Conservation (phyloP, 30 jellyfish, hydroid and myxozoan genomes). For the Haliclystus octoradiatus region DNA sequence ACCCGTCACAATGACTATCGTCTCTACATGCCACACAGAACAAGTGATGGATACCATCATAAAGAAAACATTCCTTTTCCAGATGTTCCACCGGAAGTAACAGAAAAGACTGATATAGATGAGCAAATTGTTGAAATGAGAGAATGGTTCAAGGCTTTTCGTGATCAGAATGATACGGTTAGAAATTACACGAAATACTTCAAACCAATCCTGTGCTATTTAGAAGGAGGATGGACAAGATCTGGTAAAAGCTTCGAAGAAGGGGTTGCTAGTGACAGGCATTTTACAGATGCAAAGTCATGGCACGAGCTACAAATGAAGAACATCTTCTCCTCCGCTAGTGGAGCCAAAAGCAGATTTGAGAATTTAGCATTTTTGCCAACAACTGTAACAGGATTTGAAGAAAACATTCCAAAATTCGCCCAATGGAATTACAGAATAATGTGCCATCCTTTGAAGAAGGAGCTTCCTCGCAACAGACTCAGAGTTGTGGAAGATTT, state of each 20-base stretch:
- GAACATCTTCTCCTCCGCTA: conserved; percentile 56
- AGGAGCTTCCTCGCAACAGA: conserved; percentile 60
- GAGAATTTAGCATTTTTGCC: conserved; percentile 86
- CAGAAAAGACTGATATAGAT: conserved; percentile 5
- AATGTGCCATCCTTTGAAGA: conserved; percentile 54
- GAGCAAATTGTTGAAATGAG: conserved; percentile 72
- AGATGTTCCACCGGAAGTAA: conserved; percentile 16
- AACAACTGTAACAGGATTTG: conserved; percentile 70
- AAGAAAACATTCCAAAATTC: conserved; percentile 51
- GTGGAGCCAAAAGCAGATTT: conserved; percentile 61
- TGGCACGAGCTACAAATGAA: conserved; percentile 82
- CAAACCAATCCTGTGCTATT: conserved; percentile 72
- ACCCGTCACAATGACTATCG: conserved; percentile 32
- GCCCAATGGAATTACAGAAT: conserved; percentile 96
- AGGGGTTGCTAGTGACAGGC: conserved; percentile 86
- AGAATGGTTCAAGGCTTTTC: conserved; percentile 88
- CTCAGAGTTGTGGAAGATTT: conserved; percentile 56
- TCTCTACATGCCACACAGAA: background rate
- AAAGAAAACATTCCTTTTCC: conserved; percentile 7
- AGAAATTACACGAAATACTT: conserved; percentile 69
- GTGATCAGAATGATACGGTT: conserved; percentile 52
- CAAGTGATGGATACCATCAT: background rate
- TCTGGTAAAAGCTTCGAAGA: conserved; percentile 51
- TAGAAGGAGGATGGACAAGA: conserved; percentile 95
- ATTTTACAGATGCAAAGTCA: conserved; percentile 61